A percentile compares a stretch with the other conserved stretches of the same genome.
Evolutionary conservation across 2,888 invertebrate genomes (phyloP).

Genomic region (Nemotelus pantherinus): DNA sequence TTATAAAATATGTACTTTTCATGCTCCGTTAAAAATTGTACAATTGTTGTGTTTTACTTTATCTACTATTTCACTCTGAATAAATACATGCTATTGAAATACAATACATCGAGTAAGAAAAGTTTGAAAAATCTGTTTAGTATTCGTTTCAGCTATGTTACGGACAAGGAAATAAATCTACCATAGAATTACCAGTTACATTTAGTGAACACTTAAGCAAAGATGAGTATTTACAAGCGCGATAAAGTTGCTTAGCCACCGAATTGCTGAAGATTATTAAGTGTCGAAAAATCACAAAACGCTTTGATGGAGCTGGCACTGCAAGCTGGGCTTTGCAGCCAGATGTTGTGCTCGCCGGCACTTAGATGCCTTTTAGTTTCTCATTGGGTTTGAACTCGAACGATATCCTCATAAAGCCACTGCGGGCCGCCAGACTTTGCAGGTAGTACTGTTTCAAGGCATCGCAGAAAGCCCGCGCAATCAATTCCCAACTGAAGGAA

Average conservation of each 20-base stretch:
- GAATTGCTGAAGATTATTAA: slow-evolving; percentile 37
- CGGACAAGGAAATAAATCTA: not conserved
- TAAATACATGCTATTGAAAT: no score
- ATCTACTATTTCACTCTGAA: no score
- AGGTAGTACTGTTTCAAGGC: slow-evolving; percentile 49
- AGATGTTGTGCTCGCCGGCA: not conserved
- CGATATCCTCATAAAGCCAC: slow-evolving; percentile 49
- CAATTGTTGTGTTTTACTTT: no score
- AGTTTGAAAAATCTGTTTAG: no score
- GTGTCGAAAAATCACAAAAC: slow-evolving; percentile 49
- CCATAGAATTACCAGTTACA: slow-evolving; percentile 14
- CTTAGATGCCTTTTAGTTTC: slow-evolving; percentile 45
- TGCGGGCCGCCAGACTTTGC: slow-evolving; percentile 44
- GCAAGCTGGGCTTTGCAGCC: slow-evolving; percentile 35
- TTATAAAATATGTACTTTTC: no score
- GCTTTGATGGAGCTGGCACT: slow-evolving; percentile 49
- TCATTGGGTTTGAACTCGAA: slow-evolving; percentile 48
- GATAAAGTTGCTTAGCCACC: slow-evolving; percentile 44
- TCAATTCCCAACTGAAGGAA: slow-evolving; percentile 47
- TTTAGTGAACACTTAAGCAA: slow-evolving; percentile 42
- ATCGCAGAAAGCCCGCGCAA: slow-evolving; percentile 48
- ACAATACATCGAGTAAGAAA: no score
- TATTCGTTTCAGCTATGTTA: not conserved
- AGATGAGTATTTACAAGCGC: slow-evolving; percentile 44
- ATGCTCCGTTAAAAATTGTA: no score